Conservation (phyloP, 2,888 invertebrate species). For the Rhorus exstirpatorius region DNA sequence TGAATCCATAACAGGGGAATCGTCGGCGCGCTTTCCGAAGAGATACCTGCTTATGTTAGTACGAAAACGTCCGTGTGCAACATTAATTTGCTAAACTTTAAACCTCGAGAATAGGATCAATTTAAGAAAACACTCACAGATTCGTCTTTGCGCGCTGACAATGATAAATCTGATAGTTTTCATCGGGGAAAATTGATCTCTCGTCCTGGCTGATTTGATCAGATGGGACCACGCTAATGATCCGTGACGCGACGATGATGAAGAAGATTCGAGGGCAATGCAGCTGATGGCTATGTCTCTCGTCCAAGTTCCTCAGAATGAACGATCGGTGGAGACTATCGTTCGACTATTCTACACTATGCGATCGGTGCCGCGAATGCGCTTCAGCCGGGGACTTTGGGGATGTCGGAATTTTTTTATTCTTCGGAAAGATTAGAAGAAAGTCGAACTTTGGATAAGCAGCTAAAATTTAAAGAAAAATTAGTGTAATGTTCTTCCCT, state of each 20-base stretch:
- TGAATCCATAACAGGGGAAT: too few relatives aligned
- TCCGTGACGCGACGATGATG: conserved; percentile 46
- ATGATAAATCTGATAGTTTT: conserved; percentile 37
- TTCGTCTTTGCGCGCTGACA: conserved; percentile 27
- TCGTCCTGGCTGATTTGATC: conserved; percentile 50
- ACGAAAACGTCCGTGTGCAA: too few relatives aligned
- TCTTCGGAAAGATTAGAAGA: too few relatives aligned
- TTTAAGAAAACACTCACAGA: conserved; percentile 28
- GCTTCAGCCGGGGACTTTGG: too few relatives aligned
- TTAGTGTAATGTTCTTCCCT: too few relatives aligned
- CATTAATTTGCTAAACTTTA: too few relatives aligned
- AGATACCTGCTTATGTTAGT: too few relatives aligned
- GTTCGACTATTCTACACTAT: conserved; percentile 9
- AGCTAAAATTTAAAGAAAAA: not conserved
- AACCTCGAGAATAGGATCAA: not conserved
- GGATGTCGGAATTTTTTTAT: not conserved
- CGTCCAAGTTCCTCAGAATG: conserved; percentile 35
- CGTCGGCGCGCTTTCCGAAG: too few relatives aligned
- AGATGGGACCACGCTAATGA: conserved; percentile 54
- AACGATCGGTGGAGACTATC: conserved; percentile 40
- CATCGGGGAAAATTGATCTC: not conserved
- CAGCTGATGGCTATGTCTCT: conserved; percentile 3
- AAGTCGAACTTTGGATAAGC: not conserved
- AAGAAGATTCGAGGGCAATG: conserved; percentile 38
- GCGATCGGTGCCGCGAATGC: conserved; percentile 53